Conservation (phyloP, 1,140 invertebrate species). For the Eurosta solidaginis region DNA sequence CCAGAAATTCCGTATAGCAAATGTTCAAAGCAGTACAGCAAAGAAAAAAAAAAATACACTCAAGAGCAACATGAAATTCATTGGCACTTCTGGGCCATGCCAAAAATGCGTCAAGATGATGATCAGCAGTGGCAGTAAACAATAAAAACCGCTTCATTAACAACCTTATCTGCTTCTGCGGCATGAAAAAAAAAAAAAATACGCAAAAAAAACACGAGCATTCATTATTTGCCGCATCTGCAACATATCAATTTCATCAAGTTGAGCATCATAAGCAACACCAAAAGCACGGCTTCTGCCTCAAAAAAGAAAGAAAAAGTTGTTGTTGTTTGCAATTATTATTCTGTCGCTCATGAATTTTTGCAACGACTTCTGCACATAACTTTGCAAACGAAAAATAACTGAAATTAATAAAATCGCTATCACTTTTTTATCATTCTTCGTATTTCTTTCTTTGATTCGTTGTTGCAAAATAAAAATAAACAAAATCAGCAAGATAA, state of each 20-base stretch:
- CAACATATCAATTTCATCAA: slow-evolving; percentile 30
- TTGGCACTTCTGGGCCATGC: slow-evolving; percentile 10
- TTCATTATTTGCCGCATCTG: neutral
- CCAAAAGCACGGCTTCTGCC: neutral
- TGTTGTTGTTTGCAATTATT: slow-evolving; percentile 13
- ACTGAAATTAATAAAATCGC: slow-evolving; percentile 30
- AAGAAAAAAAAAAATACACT: neutral
- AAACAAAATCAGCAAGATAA: too few species aligned
- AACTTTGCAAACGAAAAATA: slow-evolving; percentile 7
- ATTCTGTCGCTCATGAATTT: slow-evolving; percentile 32
- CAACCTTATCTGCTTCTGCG: neutral
- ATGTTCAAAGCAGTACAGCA: neutral
- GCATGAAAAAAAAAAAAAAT: too few species aligned
- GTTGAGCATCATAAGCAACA: neutral
- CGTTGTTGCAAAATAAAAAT: neutral
- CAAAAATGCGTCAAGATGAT: neutral
- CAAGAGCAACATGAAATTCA: neutral
- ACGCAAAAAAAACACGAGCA: neutral
- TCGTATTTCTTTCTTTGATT: neutral
- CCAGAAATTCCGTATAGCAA: neutral
- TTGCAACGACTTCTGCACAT: neutral
- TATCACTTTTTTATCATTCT: neutral
- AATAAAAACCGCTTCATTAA: neutral
- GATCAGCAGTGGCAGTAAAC: neutral
- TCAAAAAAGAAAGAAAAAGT: neutral